Percentiles rank a stretch among this genome's conserved stretches.
Conservation (phyloP, 1,140 invertebrate species). For the Psix sp. region DNA sequence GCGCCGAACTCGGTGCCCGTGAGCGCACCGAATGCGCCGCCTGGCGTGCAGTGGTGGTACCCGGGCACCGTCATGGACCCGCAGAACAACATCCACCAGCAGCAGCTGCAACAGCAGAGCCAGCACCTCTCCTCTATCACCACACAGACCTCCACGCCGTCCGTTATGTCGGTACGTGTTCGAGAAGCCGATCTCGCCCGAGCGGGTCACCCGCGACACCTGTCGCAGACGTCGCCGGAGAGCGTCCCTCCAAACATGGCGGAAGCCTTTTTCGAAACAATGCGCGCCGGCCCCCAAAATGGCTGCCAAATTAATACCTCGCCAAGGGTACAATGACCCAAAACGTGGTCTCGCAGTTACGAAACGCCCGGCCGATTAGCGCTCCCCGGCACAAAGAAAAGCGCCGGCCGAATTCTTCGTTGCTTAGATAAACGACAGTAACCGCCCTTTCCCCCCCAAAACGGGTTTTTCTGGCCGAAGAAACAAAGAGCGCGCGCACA, state of each 20-base stretch:
- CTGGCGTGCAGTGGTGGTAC: slow-evolving; percentile 84
- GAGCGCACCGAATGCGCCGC: slow-evolving; percentile 75
- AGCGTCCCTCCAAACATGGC: background rate
- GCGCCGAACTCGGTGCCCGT: slow-evolving; percentile 68
- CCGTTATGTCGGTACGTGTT: slow-evolving; percentile 74
- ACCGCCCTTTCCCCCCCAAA: no score
- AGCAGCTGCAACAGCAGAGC: slow-evolving; percentile 77
- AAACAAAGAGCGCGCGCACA: background rate
- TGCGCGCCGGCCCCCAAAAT: background rate
- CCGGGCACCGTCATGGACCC: slow-evolving; percentile 74
- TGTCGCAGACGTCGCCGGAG: no score
- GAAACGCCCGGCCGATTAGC: no score
- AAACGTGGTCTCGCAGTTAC: no score
- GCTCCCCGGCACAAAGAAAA: background rate
- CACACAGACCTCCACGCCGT: slow-evolving; percentile 73
- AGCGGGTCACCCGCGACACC: slow-evolving; percentile 5
- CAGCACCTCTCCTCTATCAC: slow-evolving; percentile 74
- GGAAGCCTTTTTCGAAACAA: background rate
- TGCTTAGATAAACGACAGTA: background rate
- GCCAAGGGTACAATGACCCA: no score
- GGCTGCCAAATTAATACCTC: no score
- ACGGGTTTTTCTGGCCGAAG: background rate
- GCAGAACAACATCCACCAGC: slow-evolving; percentile 78
- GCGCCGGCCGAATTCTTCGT: background rate
- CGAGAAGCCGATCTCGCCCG: background rate